A percentile compares a stretch with the other conserved stretches of the same genome.
Evolutionary conservation across 1,140 invertebrate genomes (phyloP).

Genomic region (Hetaerina americana): DNA sequence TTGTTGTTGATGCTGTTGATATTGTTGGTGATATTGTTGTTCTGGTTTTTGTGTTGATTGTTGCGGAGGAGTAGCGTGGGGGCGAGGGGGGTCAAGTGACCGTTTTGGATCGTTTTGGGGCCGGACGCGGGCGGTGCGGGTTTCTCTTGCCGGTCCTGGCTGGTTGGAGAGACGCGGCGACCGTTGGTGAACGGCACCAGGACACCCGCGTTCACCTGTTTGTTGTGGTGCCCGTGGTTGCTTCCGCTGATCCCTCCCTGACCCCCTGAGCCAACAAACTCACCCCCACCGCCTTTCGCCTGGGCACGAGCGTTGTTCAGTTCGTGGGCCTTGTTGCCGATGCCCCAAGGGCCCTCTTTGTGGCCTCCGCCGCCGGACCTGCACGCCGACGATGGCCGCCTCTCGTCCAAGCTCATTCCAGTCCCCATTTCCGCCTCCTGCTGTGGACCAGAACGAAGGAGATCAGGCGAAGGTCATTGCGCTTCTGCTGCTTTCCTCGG

Average conservation of each 20-base stretch:
- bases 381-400: slow-evolving; percentile 42
- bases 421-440: slow-evolving; percentile 63
- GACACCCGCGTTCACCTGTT: background rate
- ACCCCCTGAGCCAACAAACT: slow-evolving; percentile 26
- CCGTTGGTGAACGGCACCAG: background rate
- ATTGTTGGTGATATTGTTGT: slow-evolving; percentile 29
- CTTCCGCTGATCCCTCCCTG: background rate
- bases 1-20: slow-evolving; percentile 23
- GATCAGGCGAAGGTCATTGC: too few species aligned
- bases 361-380: slow-evolving; percentile 6
- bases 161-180: slow-evolving; percentile 9
- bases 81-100: slow-evolving; percentile 4
- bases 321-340: slow-evolving; percentile 77
- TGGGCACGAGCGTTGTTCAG: slow-evolving; percentile 76
- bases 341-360: background rate
- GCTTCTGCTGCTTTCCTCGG: too few species aligned
- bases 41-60: slow-evolving; percentile 21
- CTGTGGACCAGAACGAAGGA: background rate
- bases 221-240: background rate
- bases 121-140: slow-evolving; percentile 18
- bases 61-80: slow-evolving; percentile 4
- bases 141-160: slow-evolving; percentile 17
- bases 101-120: background rate
- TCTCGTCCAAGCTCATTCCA: slow-evolving; percentile 84
- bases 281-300: slow-evolving; percentile 29